Conservation (phyloP, 2,113 vertebrate genomes). For the Anarrhichthys ocellatus region DNA sequence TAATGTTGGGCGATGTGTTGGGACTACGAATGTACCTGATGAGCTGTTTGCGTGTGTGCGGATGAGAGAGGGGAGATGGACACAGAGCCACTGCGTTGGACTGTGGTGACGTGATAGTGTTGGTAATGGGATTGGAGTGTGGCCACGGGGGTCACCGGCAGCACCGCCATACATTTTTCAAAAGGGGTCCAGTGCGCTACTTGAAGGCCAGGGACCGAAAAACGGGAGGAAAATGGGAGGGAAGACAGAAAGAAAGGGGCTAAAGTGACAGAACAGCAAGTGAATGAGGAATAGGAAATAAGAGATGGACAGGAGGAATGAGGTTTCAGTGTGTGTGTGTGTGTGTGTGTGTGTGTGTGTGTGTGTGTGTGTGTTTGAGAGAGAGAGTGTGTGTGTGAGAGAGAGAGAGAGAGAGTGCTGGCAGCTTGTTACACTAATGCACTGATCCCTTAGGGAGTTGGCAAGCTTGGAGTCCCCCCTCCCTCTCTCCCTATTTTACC, state of each 20-base stretch:
- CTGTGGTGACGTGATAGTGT: constrained; percentile 25
- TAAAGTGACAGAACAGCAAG: constrained; percentile 16
- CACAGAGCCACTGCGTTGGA: not conserved
- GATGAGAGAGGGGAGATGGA: constrained; percentile 1
- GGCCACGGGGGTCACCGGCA: constrained; percentile 45
- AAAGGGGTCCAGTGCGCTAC: constrained; percentile 14
- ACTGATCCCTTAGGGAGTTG: constrained; percentile 76
- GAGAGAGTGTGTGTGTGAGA: constrained; percentile 17
- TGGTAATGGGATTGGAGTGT: constrained; percentile 47
- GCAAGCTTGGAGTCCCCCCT: constrained; percentile 59
- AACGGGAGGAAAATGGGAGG: not conserved
- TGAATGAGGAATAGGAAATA: constrained; percentile 4
- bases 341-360: constrained; percentile 25
- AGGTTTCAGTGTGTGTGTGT: constrained; percentile 35
- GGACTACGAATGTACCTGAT: constrained; percentile 10
- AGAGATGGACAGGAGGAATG: constrained; percentile 29
- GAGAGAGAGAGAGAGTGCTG: constrained; percentile 46
- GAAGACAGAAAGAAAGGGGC: constrained; percentile 4
- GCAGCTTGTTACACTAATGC: constrained; percentile 84
- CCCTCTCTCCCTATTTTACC: constrained; percentile 29
- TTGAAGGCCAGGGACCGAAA: not conserved
- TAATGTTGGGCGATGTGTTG: constrained; percentile 13
- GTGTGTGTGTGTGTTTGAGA: constrained; percentile 19
- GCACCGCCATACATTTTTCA: not conserved
- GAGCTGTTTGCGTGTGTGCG: constrained; percentile 4